Evolutionary conservation across 2,888 invertebrate species (phyloP), one percentile per base, ranked within the genome.

Genomic region (Junonia oenone): DNA sequence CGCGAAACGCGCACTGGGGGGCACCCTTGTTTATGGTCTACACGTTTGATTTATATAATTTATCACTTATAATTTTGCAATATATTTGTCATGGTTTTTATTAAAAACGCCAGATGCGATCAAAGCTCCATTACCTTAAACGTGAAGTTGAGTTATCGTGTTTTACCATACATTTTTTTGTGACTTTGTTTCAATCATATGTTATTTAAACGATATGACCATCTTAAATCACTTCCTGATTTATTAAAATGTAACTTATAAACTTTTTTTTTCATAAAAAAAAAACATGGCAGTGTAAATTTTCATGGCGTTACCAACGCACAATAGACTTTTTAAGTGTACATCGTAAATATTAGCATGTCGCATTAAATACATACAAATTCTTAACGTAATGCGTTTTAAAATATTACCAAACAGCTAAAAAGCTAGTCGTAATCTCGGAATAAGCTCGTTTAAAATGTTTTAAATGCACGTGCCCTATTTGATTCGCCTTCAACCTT

Each of bases 401-500:
- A 63, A 62, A 61, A 63, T 64, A 68, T 66, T 56, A 73, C 73
- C 76, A 71, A 76, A 76, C 76, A 76, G 31, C 31, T 33, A 33
- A 67, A 65, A 55, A 59, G 55, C 60, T 55, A 13, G 27, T 56
- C 67, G 60, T 79, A 81, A 85, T 84, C 83, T 83, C 63, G 33
- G 69, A 73, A 72, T 70, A 68, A 64, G 73, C 68, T 68, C 66
- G 71, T 79, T 81, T 75, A 71, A 75, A 82, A 82, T 73, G 76
- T 72, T 72, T 72, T 71, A 75, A 73, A 69, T 69, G 65, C 71
- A 69, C 65, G 66, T 66, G 69, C 66, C 74, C 79, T 80, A 79
- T 81, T 80, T 79, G 85, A 87, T 87, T 87, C 86, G 87, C 84
- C 68, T 69, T 70, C 68, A 70, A 70, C 71, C 81, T 84, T 85